These are phyloP conservation scores for Pangasius sanitwongsei DNA, from an alignment of 2,797 vertebrate species.

Conservation along the genomic window DNA sequence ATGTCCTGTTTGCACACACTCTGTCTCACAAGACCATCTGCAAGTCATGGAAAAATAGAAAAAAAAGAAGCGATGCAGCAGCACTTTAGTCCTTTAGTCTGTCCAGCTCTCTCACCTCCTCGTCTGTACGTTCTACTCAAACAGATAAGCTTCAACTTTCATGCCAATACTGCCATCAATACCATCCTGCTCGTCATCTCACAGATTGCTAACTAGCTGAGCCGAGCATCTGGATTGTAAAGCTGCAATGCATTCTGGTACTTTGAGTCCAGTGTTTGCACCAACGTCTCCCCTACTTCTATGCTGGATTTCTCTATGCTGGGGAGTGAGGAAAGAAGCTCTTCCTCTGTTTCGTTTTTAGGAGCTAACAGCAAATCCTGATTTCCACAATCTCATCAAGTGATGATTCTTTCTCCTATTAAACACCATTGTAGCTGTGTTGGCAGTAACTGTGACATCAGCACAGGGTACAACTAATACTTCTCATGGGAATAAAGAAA, in stretches of 20 bases:
- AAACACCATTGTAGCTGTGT: background rate
- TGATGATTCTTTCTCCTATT: too few species aligned
- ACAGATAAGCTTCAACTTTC: background rate
- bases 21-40: background rate
- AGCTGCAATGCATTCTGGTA: background rate
- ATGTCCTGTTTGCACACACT: background rate
- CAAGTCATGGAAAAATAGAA: background rate
- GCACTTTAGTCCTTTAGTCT: slow-evolving; percentile 3
- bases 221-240: background rate
- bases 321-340: background rate
- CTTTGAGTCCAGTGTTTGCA: too few species aligned
- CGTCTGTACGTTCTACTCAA: background rate
- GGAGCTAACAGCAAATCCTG: background rate
- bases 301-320: background rate
- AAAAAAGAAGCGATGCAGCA: background rate
- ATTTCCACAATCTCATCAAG: too few species aligned
- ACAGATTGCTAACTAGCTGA: background rate
- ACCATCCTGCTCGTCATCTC: background rate
- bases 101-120: background rate
- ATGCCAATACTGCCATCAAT: background rate
- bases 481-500: background rate
- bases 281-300: background rate
- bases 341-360: background rate
- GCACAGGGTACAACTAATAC: background rate
- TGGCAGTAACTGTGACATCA: background rate